Percentiles rank a stretch among this genome's conserved stretches.
Evolutionary conservation across 2,888 invertebrate genomes (phyloP).

Genomic region (Nematopogon swammerdamellus): DNA sequence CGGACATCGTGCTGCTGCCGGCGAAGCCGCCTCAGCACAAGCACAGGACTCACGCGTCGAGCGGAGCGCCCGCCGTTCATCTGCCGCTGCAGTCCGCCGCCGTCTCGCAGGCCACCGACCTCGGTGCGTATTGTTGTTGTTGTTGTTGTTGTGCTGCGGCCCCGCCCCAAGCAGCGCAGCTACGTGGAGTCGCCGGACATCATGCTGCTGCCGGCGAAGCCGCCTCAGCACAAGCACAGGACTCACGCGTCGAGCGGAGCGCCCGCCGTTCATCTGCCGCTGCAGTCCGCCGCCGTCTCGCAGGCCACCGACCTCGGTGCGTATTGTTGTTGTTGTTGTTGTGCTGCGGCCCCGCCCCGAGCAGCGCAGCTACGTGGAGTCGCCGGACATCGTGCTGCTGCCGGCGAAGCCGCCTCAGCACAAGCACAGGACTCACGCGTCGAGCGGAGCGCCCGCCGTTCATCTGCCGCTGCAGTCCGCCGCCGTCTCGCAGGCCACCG

Average conservation of each 20-base stretch:
- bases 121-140: too few relatives aligned
- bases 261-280: background rate
- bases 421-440: slow-evolving; percentile 19
- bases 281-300: background rate
- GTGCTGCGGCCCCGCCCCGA: slow-evolving; percentile 81
- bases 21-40: slow-evolving; percentile 53
- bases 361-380: slow-evolving; percentile 81
- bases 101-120: background rate
- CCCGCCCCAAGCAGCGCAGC: slow-evolving; percentile 78
- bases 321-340: too few relatives aligned
- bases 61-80: background rate
- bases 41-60: slow-evolving; percentile 12
- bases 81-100: background rate
- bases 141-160: slow-evolving; percentile 77
- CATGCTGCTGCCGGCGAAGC: slow-evolving; percentile 58
- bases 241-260: background rate
- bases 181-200: slow-evolving; percentile 83
- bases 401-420: slow-evolving; percentile 56
- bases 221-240: slow-evolving; percentile 37
- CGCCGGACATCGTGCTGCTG: slow-evolving; percentile 66
- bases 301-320: background rate
- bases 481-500: background rate
- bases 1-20: slow-evolving; percentile 64
- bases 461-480: background rate
- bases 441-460: background rate